Base-by-base conservation (phyloP, 92 coral and sea anemone species). In the Siderastrea siderea region DNA sequence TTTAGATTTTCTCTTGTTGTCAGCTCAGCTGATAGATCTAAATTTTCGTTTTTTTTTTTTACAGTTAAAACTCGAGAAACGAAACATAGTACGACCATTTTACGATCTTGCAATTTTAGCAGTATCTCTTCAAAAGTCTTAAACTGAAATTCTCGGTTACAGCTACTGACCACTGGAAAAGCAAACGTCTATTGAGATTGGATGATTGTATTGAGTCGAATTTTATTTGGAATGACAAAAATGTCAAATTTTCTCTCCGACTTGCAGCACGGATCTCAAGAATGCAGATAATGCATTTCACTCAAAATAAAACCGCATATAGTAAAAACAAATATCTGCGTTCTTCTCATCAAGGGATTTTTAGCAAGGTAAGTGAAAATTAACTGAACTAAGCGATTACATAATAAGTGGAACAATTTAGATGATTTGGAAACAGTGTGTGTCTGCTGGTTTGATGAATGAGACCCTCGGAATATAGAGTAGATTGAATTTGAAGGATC, bases 161-260 rank as follows among this genome's bases (percentile, higher is more conserved):
- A 3, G 6, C 71, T 5, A 5, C 10, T 53, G 64, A 52, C 49
- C 63, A 52, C 13, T 3, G 13, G 47, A 26, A 52, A 74, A 10
- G 19, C 43, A 71, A 47, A 71, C 15, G 48, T 3, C 3, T 17
- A 38, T 26, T 26, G 38, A 26, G 38, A 1, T 49, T 73, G n/a
- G 50, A 7, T 16, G 5, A 15, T 15, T 51, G 14, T n/a, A 13
- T 80, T 54, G 4, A 8, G 14, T 66, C 11, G 75, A 81, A 68
- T 43, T 26, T 55, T n/a, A 81, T 68, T 81, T 68, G 46, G 68
- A 81, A 81, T 53, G 53, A 67, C 64, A 66, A 66, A 68, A 51
- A 80, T 54, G 75, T 17, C 74, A 67, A 14, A 15, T 46, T 26
- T 52, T n/a, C 7, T n/a, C 54, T 52, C 3, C n/a, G 44, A 17